Base-by-base conservation (phyloP, 2,888 invertebrate genomes). In the Torymus aiolomorphi region DNA sequence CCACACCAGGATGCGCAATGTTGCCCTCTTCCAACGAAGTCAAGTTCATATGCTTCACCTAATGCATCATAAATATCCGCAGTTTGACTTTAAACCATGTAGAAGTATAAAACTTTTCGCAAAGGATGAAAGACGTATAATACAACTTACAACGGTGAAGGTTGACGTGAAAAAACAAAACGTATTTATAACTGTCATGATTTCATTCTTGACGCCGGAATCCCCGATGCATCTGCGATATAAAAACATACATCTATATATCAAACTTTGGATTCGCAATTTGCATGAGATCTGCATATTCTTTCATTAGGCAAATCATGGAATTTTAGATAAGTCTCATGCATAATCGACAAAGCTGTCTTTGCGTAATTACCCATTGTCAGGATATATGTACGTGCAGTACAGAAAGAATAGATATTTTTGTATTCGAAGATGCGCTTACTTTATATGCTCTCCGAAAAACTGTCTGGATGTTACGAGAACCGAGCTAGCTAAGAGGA, bases 371-470 rank as follows among this genome's bases (percentile, higher is more conserved):
- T 42, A 42, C 42, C 42, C 42, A 42, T 42, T 42, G 42, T 42
- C 42, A 42, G 5, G 1, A 42, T 42, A 42, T 42, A 8, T 42
- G 8, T 42, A 42, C 42, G 42, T 42, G 42, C 8, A 42, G 42
- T 42, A 42, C 8, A 42, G 42, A 42, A 42, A 42, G 42, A 42
- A 42, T 42, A 42, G 42, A 42, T 8, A 42, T 42, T 42, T 42
- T 42, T 63, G n/a, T 16, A 11, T 11, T 16, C 16, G 52, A 20
- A 49, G 18, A 3, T 52, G n/a, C 49, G 51, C 80, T 81, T 84
- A 90, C 91, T 94, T 95, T 87, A 98, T 98, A 83, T 98, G 97
- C 87, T 98, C 97, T 14, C 98, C 98, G 87, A 98, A 96, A 91
- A 97, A 97, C 91, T 98, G 97, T 81, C 96, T 93, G 24, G 94